Evolutionary conservation across 1,140 invertebrate genomes (phyloP), one percentile per base, ranked within the genome.

Genomic region (Rhynchophorus ferrugineus): DNA sequence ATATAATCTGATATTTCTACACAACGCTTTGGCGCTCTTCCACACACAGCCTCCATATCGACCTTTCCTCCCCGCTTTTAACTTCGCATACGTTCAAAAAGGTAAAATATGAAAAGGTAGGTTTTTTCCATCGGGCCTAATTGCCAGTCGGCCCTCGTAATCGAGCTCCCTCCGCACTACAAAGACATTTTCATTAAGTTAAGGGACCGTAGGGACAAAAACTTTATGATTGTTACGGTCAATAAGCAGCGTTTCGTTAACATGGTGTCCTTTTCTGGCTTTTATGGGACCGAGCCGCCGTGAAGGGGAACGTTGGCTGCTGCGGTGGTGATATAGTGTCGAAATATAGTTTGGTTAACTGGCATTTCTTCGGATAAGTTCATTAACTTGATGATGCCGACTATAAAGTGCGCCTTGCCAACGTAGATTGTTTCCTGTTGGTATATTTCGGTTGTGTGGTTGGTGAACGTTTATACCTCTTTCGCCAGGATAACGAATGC

Each of bases 161-260:
- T 5, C 11, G 5, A 11, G 24, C 24, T 29, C 24, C 24, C 5
- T 29, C 24, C 24, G 5, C 20, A 41, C 18, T 14, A 41, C 38
- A 18, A 17, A 41, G 38, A 41, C 38, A 5, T 41, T 41, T 41
- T 41, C 38, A 41, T 41, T 18, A 17, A 41, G 38, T 41, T 41
- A 41, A 41, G 17, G 16, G 38, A 41, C 16, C 38, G 38, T 41
- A 18, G 38, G 38, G 38, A 41, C 17, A 41, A 41, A 41, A 41
- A 41, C 38, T 41, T 41, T 41, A 41, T 41, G 38, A 41, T 19
- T 2, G 38, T 41, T 18, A 41, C 17, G 38, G 38, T 41, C 38
- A 41, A 41, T 41, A 41, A 41, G 38, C 38, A 14, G 17, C 13
- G 14, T 41, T 41, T 41, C 17, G 38, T 17, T 19, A 2, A 18